Evolutionary conservation across 2,113 vertebrate genomes (phyloP), one percentile per base, ranked within the genome.

Genomic region (Todiramphus chloris): DNA sequence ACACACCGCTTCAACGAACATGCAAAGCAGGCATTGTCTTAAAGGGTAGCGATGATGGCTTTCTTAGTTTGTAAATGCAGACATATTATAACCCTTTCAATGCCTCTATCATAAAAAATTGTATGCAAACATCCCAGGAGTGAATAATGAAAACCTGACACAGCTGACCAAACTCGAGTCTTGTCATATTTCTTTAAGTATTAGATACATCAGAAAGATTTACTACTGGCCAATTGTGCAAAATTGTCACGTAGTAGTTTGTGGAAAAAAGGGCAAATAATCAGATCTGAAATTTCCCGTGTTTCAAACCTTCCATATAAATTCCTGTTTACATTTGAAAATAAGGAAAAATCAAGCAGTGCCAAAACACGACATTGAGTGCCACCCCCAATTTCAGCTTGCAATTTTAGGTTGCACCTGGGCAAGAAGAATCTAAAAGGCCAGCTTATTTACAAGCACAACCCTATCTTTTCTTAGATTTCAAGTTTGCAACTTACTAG

Each of bases 401-500:
- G 44, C 37, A 37, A 37, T 37, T 37, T 46, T 28, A 56, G n/a
- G 50, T 20, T 50, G 23, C 43, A 78, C 83, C 73, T 50, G 56
- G 46, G n/a, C 11, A 8, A 69, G 24, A 59, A 51, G 33, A 83
- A 92, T 83, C 17, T 39, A 75, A 60, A 92, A 86, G 60, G 33
- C 46, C 58, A 64, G 6, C 5, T 60, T 46, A 44, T 41, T 55
- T 58, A 67, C 75, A 78, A 64, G 5, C 60, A 68, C 9, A 37
- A 18, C 6, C 14, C 30, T 25, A 13, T 18, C 68, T 83, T 37
- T 74, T 46, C 79, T 51, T 75, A 62, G 58, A 72, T 5, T 72
- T n/a, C 60, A 46, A 89, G 21, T 91, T 63, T 58, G 72, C 73
- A 94, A 97, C 99, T 98, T 97, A 99, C 99, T 20, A 99, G 98